Base-by-base conservation (phyloP, 2,797 vertebrate species). In the Myoxocephalus aenaeus region DNA sequence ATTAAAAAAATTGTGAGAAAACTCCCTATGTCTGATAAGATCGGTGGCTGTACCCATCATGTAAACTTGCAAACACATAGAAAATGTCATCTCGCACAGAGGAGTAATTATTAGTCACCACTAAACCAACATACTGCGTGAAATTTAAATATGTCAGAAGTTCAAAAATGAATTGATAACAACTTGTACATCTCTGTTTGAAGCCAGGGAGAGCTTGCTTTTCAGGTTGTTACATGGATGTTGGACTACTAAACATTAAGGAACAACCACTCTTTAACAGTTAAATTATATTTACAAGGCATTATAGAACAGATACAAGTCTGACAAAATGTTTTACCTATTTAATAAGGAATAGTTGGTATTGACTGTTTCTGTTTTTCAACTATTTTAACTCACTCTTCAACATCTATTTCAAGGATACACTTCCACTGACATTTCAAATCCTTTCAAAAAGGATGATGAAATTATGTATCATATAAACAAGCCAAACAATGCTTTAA, bases 1-100 rank as follows among this genome's bases (percentile, higher is more conserved):
- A 48, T 29, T 51, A 84, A 59, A 82, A 70, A 70, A 61, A 50
- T 20, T 5, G 29, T 32, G 58, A 42, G 50, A 70, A 68, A 72
- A 62, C 25, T 57, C 40, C 46, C 69, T 42, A 63, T 72, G 65
- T 22, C 14, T 7, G 10, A 79, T 72, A 48, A 48, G 36, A 75
- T 75, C 29, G 1, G 29, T 63, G 11, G 29, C 29, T 42, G 20
- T 18, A n/a, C 22, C 15, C 32, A n/a, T 44, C 18, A 34, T 62
- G 38, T 42, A 59, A 57, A 62, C 18, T 9, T 11, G 57, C 13
- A 27, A 42, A 68, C 36, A 59, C 64, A 34, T 27, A 15, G 29
- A 18, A 27, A n/a, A 61, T 66, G 34, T 32, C 4, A 34, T 13
- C n/a, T 50, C 3, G 3, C 44, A 9, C 40, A 18, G 27, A 54